Evolutionary conservation across 2,113 vertebrate genomes (phyloP).

Genomic region (Syngnathoides biaculeatus): DNA sequence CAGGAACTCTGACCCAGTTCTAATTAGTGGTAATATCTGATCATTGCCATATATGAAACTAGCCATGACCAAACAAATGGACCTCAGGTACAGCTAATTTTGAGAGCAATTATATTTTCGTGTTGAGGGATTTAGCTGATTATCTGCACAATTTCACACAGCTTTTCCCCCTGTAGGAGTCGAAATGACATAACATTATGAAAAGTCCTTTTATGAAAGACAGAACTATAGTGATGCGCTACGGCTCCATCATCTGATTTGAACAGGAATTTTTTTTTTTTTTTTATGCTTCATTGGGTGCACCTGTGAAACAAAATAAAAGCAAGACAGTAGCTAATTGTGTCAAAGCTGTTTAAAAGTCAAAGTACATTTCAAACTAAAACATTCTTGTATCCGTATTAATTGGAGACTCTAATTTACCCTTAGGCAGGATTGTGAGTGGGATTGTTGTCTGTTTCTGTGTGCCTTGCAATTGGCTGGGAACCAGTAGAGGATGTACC

Average conservation of each 20-base stretch:
- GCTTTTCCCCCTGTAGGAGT: slow-evolving; percentile 83
- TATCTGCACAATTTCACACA: slow-evolving; percentile 99
- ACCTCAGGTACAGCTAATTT: slow-evolving; percentile 99
- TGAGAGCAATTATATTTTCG: slow-evolving; percentile 99
- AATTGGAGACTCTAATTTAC: no score
- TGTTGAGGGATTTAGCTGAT: slow-evolving; percentile 99
- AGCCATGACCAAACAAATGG: slow-evolving; percentile 99
- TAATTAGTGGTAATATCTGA: slow-evolving; percentile 99
- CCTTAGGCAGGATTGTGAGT: no score
- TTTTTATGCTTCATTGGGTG: neutral
- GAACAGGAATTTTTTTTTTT: neutral
- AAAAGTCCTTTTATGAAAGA: slow-evolving; percentile 80
- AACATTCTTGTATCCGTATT: no score
- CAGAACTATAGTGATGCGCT: no score
- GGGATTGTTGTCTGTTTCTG: no score
- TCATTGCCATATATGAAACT: slow-evolving; percentile 96
- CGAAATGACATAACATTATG: slow-evolving; percentile 73
- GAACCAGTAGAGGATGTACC: no score
- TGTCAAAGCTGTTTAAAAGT: neutral
- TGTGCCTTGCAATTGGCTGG: no score
- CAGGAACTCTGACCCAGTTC: slow-evolving; percentile 98
- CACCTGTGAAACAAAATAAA: neutral
- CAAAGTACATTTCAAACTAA: no score
- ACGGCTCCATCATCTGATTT: neutral
- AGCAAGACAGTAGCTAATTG: neutral